A percentile compares a stretch with the other conserved stretches of the same genome.
Evolutionary conservation across 2,888 invertebrate genomes (phyloP).

Genomic region (Epinotia ramella): DNA sequence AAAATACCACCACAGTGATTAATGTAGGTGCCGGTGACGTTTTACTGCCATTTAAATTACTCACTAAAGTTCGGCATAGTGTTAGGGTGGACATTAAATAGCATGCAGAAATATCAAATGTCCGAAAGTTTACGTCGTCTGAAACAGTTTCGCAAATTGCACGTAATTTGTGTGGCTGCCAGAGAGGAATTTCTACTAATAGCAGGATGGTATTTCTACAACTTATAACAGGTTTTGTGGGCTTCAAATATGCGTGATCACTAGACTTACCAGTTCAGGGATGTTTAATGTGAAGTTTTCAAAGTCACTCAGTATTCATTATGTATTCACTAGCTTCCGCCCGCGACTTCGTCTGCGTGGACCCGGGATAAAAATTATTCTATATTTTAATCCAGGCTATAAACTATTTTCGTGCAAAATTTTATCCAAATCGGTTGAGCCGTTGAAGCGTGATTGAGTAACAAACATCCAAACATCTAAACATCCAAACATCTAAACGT

Average conservation of each 20-base stretch:
- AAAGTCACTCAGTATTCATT: neutral
- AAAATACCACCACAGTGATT: constrained; percentile 23
- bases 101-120: constrained; percentile 65
- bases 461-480: too few species aligned
- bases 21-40: constrained; percentile 46
- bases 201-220: constrained; percentile 62
- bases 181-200: constrained; percentile 70
- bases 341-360: too few species aligned
- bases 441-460: too few species aligned
- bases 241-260: neutral
- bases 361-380: too few species aligned
- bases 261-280: too few species aligned
- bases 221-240: constrained; percentile 51
- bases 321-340: too few species aligned
- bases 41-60: constrained; percentile 55
- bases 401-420: too few species aligned
- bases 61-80: constrained; percentile 48
- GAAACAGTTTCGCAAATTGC: constrained; percentile 71
- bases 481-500: too few species aligned
- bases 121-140: constrained; percentile 64
- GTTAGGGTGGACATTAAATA: constrained; percentile 40
- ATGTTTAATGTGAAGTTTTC: neutral
- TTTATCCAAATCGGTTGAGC: too few species aligned
- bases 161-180: constrained; percentile 69
- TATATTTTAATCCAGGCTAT: too few species aligned